phyloP scores from a whole-genome alignment of 2,113 vertebrate genomes.

The Sebastes schlegelii region DNA sequence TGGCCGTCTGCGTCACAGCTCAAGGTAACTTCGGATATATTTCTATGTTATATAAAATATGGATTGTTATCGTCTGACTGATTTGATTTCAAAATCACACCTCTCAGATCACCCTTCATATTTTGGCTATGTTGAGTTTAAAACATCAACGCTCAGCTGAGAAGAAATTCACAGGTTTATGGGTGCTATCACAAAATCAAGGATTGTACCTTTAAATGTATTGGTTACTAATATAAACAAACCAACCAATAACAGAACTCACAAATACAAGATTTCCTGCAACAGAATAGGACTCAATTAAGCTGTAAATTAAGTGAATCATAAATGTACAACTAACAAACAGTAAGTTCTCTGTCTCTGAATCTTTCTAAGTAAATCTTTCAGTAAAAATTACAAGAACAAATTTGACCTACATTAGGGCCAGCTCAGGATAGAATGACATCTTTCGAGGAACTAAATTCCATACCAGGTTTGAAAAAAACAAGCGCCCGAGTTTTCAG shows the following conservation, averaged over 20 bases:
- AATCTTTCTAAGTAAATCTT: background rate
- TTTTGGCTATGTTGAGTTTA: background rate
- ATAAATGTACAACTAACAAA: background rate
- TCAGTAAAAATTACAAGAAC: background rate
- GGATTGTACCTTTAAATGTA: background rate
- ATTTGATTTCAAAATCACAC: background rate
- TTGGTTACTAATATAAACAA: background rate
- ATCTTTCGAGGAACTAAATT: background rate
- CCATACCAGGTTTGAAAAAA: background rate
- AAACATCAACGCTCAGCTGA: background rate
- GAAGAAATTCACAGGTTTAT: background rate
- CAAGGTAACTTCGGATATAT: constrained; percentile 58
- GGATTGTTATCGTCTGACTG: background rate
- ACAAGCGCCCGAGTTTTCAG: background rate
- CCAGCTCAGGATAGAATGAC: background rate
- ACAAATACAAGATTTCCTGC: background rate
- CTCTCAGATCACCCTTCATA: background rate
- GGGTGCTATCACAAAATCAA: background rate
- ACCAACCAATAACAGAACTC: background rate
- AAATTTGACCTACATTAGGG: background rate
- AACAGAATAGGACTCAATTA: background rate
- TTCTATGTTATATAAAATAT: background rate
- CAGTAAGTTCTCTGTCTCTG: background rate
- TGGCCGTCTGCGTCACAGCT: constrained; percentile 13
- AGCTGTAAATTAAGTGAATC: background rate